Conservation (phyloP, 1,140 invertebrate genomes). For the Venturia canescens region DNA sequence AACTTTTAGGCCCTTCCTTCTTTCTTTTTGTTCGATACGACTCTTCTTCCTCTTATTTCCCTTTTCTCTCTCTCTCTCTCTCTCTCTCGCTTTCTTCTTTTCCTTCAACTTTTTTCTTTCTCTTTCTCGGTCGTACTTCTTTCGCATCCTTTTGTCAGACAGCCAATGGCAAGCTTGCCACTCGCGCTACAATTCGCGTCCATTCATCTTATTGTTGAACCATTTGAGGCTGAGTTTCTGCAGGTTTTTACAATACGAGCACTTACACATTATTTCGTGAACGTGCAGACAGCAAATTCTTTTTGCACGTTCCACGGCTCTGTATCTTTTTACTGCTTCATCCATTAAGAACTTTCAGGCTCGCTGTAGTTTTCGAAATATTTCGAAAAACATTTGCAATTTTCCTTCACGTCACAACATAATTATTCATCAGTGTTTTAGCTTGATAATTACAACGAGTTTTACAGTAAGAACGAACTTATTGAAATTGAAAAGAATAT, state of each 20-base stretch:
- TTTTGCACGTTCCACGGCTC: no score
- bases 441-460: no score
- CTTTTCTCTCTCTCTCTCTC: neutral
- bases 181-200: neutral
- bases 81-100: conserved; percentile 10
- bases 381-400: no score
- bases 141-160: neutral
- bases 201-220: neutral
- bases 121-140: neutral
- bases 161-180: neutral
- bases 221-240: neutral
- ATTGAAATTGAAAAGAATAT: no score
- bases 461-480: no score
- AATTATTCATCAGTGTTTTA: neutral
- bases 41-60: conserved; percentile 13
- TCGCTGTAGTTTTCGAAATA: no score
- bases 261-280: no score
- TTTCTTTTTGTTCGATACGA: neutral
- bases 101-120: neutral
- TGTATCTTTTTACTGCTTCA: no score
- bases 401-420: neutral
- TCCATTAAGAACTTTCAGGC: no score
- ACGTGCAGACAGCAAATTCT: no score
- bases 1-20: neutral
- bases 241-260: neutral